phyloP scores from a whole-genome alignment of 2,888 invertebrate genomes.

The Lasioglossum marginatum region DNA sequence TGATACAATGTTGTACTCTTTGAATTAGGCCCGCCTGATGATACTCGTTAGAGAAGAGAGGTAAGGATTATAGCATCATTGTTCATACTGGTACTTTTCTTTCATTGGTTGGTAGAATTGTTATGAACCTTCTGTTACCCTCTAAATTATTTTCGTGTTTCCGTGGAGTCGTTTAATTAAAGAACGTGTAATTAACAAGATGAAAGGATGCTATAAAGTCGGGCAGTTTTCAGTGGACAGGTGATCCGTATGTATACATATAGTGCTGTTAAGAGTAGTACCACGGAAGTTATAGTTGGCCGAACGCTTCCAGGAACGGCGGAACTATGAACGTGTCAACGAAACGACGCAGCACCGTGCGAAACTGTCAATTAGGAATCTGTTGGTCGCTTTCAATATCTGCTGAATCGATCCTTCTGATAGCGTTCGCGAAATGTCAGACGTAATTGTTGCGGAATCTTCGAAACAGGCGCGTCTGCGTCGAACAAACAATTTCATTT shows the following conservation, averaged over 20 bases:
- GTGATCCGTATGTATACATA: neutral
- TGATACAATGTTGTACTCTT: neutral
- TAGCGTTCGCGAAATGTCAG: constrained; percentile 73
- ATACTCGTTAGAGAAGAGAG: neutral
- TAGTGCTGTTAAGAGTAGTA: neutral
- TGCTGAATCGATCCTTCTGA: constrained; percentile 80
- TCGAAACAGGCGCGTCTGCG: neutral
- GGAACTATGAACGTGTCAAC: constrained; percentile 48
- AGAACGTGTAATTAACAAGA: neutral
- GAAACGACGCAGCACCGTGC: constrained; percentile 48
- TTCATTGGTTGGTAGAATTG: neutral
- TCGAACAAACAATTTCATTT: neutral
- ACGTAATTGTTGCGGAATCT: constrained; percentile 67
- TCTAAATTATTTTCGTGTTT: neutral
- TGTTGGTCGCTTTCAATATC: constrained; percentile 68
- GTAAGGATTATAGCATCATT: neutral
- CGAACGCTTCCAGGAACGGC: constrained; percentile 45
- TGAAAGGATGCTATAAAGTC: neutral
- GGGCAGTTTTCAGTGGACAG: neutral
- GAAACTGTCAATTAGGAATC: constrained; percentile 79
- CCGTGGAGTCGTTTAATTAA: neutral
- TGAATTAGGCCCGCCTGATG: neutral
- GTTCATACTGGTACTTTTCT: neutral
- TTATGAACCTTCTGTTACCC: neutral
- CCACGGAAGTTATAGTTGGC: constrained; percentile 13